These are phyloP conservation scores for Microtus pennsylvanicus DNA, from an alignment of 2,113 vertebrate genomes.

Conservation along the genomic window DNA sequence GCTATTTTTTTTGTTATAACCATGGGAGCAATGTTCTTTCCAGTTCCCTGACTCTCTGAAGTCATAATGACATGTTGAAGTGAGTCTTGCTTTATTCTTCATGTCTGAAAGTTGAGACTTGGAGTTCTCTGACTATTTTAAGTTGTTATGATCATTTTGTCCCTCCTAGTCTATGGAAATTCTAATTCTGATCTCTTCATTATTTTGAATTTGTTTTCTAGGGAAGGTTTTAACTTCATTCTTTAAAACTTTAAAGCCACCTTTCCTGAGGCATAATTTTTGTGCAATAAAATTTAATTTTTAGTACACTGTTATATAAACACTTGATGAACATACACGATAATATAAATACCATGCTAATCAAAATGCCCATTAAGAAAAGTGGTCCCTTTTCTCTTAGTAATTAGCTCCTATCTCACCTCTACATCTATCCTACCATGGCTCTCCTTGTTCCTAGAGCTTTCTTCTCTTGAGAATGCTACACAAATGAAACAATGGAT, in stretches of 20 bases:
- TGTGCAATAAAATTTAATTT: not conserved
- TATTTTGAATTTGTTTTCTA: not conserved
- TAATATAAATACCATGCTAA: not conserved
- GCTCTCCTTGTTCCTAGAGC: not conserved
- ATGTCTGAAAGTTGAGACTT: not conserved
- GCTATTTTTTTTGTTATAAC: slow-evolving; percentile 23
- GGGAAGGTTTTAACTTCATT: not conserved
- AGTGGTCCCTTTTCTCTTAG: not conserved
- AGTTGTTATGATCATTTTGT: not conserved
- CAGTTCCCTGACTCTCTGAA: not conserved
- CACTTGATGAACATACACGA: not conserved
- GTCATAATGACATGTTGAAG: not conserved
- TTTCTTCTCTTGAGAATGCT: not conserved
- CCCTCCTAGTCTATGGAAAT: not conserved
- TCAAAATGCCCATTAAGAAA: not conserved
- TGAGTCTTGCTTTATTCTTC: not conserved
- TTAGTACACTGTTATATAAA: not conserved
- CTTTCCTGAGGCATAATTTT: not conserved
- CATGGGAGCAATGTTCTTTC: slow-evolving; percentile 27
- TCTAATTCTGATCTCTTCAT: not conserved
- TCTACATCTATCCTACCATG: not conserved
- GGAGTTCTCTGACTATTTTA: not conserved
- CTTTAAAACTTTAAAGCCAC: not conserved
- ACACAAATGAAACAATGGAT: not conserved
- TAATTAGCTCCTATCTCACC: not conserved